A percentile compares a stretch with the other conserved stretches of the same genome.
Evolutionary conservation across 2,113 vertebrate species (phyloP).

Genomic region (Xiphias gladius): DNA sequence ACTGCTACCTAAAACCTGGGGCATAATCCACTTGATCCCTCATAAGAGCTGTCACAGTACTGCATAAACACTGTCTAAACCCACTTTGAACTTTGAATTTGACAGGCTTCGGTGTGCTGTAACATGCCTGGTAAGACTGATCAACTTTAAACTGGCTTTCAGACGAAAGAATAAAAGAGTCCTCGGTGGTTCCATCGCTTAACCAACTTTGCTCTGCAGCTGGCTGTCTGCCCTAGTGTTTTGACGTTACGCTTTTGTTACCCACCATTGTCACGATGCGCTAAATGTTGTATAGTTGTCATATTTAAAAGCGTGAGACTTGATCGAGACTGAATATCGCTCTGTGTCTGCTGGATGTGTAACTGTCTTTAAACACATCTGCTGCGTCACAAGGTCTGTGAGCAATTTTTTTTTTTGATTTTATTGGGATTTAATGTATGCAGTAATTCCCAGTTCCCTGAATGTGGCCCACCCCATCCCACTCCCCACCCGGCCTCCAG

Average conservation of each 20-base stretch:
- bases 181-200: background rate
- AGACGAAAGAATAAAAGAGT: background rate
- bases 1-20: slow-evolving; percentile 29
- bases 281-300: too few species aligned
- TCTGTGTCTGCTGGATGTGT: too few species aligned
- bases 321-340: too few species aligned
- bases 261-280: background rate
- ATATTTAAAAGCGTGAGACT: too few species aligned
- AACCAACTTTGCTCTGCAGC: background rate
- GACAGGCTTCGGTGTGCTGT: slow-evolving; percentile 51
- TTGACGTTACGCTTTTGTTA: background rate
- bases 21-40: slow-evolving; percentile 57
- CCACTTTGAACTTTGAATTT: slow-evolving; percentile 62
- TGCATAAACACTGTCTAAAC: slow-evolving; percentile 33
- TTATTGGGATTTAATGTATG: slow-evolving; percentile 1
- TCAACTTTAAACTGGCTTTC: slow-evolving; percentile 44
- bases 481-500: slow-evolving; percentile 6
- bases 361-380: background rate
- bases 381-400: slow-evolving; percentile 28
- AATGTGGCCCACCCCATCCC: background rate
- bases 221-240: background rate
- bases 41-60: slow-evolving; percentile 43
- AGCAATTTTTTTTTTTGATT: slow-evolving; percentile 16
- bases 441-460: slow-evolving; percentile 5
- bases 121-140: slow-evolving; percentile 44